A percentile compares a stretch with the other conserved stretches of the same genome.
Conservation (phyloP, 2,888 invertebrate species). For the Ormyrus labotus region DNA sequence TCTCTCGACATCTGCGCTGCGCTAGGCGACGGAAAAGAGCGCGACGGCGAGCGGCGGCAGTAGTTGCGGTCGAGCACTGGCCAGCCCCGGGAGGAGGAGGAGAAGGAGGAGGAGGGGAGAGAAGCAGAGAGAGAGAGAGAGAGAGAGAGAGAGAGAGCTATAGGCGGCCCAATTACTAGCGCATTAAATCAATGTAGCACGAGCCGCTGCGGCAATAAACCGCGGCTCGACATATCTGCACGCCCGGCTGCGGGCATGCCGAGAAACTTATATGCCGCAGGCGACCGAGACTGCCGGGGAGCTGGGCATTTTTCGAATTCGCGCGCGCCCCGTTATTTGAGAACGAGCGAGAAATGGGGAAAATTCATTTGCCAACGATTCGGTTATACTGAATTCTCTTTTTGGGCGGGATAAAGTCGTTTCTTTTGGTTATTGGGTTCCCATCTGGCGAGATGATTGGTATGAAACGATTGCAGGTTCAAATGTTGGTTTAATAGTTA, state of each 20-base stretch:
- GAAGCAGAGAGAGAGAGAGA: neutral
- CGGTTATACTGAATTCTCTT: too few species aligned
- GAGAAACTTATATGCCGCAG: constrained; percentile 19
- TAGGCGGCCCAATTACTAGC: constrained; percentile 72
- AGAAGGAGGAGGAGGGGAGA: neutral
- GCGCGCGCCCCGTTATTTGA: too few species aligned
- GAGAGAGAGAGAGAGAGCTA: constrained; percentile 14
- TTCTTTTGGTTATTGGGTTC: too few species aligned
- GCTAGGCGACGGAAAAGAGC: constrained; percentile 24
- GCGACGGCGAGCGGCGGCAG: constrained; percentile 9
- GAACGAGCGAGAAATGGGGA: too few species aligned
- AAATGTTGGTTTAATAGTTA: too few species aligned
- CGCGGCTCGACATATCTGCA: constrained; percentile 69
- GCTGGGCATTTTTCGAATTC: too few species aligned
- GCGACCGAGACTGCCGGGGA: too few species aligned
- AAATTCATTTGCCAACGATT: too few species aligned
- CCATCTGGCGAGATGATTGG: too few species aligned
- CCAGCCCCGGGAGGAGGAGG: constrained; percentile 24
- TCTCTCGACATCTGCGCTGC: constrained; percentile 11
- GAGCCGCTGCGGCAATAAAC: constrained; percentile 72
- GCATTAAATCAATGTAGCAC: constrained; percentile 76
- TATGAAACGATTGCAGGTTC: too few species aligned
- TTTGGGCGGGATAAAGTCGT: too few species aligned
- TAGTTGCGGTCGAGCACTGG: constrained; percentile 51
- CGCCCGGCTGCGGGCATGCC: constrained; percentile 55